These are phyloP conservation scores for Amphiprion clarkii DNA, from an alignment of 2,797 vertebrate species.

Conservation along the genomic window DNA sequence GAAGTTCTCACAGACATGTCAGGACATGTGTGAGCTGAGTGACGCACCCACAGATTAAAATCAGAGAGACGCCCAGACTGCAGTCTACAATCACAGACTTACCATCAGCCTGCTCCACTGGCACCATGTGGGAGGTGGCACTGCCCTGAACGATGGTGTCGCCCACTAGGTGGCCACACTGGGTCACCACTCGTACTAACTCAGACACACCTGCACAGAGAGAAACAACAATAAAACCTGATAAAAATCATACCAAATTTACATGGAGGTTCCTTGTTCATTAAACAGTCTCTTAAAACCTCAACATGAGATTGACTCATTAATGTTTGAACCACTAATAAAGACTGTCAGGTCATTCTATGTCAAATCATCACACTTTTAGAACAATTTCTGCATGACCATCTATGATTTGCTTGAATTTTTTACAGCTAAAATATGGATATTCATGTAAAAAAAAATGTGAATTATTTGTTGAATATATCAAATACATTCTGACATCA, in stretches of 20 bases:
- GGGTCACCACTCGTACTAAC: conserved; percentile 88
- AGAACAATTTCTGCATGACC: too few species aligned
- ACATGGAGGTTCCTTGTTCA: neutral
- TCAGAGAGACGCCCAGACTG: conserved; percentile 7
- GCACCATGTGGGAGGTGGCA: conserved; percentile 91
- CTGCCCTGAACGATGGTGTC: conserved; percentile 93
- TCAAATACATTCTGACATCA: too few species aligned
- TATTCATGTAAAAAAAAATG: too few species aligned
- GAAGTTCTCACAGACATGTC: conserved; percentile 2
- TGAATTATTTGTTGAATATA: too few species aligned
- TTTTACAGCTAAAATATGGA: too few species aligned
- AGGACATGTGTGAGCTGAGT: conserved; percentile 4
- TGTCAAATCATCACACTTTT: too few species aligned
- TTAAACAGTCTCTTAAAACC: too few species aligned
- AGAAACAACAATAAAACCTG: neutral
- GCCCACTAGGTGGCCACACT: conserved; percentile 91
- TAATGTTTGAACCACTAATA: too few species aligned
- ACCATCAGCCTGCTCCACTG: conserved; percentile 90
- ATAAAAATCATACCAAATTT: neutral
- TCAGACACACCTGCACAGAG: conserved; percentile 82
- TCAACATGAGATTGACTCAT: neutral
- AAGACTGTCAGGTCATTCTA: too few species aligned
- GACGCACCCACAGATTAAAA: conserved; percentile 33
- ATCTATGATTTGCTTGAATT: too few species aligned
- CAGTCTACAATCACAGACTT: neutral